Evolutionary conservation across 2,797 vertebrate genomes (phyloP), one percentile per base, ranked within the genome.

Genomic region (Sebastes matsubarae): DNA sequence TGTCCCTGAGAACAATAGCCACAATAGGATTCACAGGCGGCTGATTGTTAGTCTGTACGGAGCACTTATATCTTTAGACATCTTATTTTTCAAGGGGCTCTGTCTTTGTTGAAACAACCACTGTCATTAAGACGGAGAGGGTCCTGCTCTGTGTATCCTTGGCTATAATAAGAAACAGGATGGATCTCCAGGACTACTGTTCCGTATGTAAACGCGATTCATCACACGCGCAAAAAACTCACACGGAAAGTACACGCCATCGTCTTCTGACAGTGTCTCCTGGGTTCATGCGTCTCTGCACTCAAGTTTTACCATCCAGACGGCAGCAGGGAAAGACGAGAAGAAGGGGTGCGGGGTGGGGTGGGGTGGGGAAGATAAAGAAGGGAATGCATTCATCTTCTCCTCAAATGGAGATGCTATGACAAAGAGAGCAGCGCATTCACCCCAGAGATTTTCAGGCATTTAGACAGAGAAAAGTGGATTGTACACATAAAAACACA

Each of bases 401-500:
- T 82, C 70, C 76, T 86, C 81, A 89, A 90, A 92, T 88, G 72
- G 88, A 93, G 87, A 91, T 77, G 88, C 88, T 85, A 81, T 70
- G 86, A 88, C 82, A 89, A 75, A 87, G 86, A 82, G 72, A 80
- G 75, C 5, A 77, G 71, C 75, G 57, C 72, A 77, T 46, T 73
- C 70, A 68, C 82, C 71, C 76, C 11, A 20, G 85, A 82, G 89
- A 84, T 61, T 87, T 46, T 75, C 34, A 85, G 76, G 63, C 80
- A 61, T 81, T 84, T 80, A 72, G 79, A 86, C 50, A 25, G 80
- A 86, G 54, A 84, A 79, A 75, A 87, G 81, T 79, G 80, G 63
- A 78, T 61, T 60, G 74, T 67, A 22, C 68, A 22, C 78, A 82
- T 11, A 52, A 38, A 66, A 57, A 58, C 16, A 11, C 4, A 10